Evolutionary conservation across 1,140 invertebrate species (phyloP), one percentile per base, ranked within the genome.

Genomic region (Drosophila lacertosa): DNA sequence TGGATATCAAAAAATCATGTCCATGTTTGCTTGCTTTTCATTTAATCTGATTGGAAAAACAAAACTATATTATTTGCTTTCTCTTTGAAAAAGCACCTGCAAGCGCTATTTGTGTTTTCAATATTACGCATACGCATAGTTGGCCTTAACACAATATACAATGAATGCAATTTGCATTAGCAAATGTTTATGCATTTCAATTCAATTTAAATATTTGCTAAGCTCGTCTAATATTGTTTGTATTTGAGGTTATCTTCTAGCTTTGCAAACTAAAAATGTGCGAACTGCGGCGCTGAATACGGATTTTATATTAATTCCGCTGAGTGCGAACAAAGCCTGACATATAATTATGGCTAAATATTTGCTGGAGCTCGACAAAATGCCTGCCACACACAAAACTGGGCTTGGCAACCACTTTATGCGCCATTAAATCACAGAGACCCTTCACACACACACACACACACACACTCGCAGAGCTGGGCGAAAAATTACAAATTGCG

Each of bases 381-480:
- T 50, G 13, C n/a, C 45, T 37, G 11, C 29, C 47, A 45, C 53
- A 50, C 33, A 59, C n/a, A n/a, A n/a, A 51, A 72, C 68, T 58
- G 63, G 59, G 53, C 53, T 54, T 48, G 70, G 33, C 70, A 63
- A 40, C 22, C 70, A 51, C 70, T 77, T 69, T 74, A 74, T 69
- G 74, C 29, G 66, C 53, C 74, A 77, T 77, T 74, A 74, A 77
- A 77, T 74, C 67, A 72, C 69, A 60, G 69, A 39, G 67, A 39
- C 54, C 45, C 54, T 54, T 45, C 55, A 51, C 32, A 51, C 32
- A 54, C n/a, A 50, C 15, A 26, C 22, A 13, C 55, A 45, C 29
- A n/a, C 16, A 47, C 33, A 37, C 44, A 26, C 62, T 7, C 51
- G 6, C 40, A 59, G 37, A 67, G 35, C n/a, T 29, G 69, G 48